A percentile compares a stretch with the other conserved stretches of the same genome.
Evolutionary conservation across 2,888 invertebrate species (phyloP).

Genomic region (Notocelia uddmanniana): DNA sequence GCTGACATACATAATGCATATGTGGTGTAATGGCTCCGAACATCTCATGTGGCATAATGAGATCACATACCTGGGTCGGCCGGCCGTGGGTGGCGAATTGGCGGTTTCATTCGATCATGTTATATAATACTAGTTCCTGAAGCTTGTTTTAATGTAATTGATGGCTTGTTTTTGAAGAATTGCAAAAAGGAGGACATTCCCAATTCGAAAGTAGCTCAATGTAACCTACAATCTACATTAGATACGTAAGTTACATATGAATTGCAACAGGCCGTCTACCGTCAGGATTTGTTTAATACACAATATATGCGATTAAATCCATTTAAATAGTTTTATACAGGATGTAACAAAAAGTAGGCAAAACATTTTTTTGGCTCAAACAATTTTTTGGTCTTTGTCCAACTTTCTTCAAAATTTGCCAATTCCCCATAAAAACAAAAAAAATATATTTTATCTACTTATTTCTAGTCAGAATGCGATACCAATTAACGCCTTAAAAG

Average conservation of each 20-base stretch:
- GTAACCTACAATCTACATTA: not conserved
- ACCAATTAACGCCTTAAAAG: no score
- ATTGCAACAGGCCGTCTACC: no score
- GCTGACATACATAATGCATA: slow-evolving; percentile 20
- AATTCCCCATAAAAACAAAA: no score
- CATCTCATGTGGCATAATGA: slow-evolving; percentile 20
- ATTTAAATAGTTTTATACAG: no score
- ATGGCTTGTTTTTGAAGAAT: not conserved
- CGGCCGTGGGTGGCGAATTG: slow-evolving; percentile 25
- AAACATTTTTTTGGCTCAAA: no score
- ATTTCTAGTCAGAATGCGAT: no score
- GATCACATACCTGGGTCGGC: slow-evolving; percentile 5
- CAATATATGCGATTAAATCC: no score
- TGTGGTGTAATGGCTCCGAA: slow-evolving; percentile 8
- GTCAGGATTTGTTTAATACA: no score
- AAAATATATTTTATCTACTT: no score
- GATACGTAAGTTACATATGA: not conserved
- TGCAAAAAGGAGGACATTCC: not conserved
- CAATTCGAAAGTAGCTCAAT: not conserved
- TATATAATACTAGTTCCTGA: slow-evolving; percentile 1
- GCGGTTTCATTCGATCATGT: not conserved
- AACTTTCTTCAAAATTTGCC: no score
- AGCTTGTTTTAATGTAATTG: not conserved
- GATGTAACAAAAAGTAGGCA: no score
- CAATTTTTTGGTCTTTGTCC: no score